Percentiles rank a stretch among this genome's conserved stretches.
These are phyloP conservation scores for Rhinogobius similis DNA, from an alignment of 2,113 vertebrate genomes.

Conservation along the genomic window DNA sequence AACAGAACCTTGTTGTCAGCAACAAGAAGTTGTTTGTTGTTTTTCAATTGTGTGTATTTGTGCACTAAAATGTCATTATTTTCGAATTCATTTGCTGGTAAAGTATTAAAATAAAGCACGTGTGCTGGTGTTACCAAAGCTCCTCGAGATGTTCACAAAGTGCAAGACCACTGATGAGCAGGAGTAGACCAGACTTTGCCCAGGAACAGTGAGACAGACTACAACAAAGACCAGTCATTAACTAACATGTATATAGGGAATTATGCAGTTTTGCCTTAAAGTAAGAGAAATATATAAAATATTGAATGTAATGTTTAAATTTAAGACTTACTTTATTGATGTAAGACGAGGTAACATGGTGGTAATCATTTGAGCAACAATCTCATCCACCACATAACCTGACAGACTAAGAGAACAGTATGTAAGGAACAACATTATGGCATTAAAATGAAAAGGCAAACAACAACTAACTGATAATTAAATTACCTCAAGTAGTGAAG, in stretches of 20 bases:
- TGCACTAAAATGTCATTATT: neutral
- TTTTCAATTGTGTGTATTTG: neutral
- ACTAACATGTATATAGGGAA: neutral
- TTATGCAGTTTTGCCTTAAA: neutral
- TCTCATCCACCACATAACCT: constrained; percentile 63
- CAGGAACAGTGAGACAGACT: constrained; percentile 69
- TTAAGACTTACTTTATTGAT: constrained; percentile 73
- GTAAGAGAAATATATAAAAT: too few species aligned
- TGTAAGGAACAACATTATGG: neutral
- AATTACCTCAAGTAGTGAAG: constrained; percentile 84
- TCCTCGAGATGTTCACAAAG: constrained; percentile 53
- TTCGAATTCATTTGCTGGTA: too few species aligned
- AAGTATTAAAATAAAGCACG: neutral
- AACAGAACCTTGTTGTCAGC: neutral
- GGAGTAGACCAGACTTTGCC: constrained; percentile 35
- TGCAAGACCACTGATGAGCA: constrained; percentile 51
- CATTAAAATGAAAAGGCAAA: neutral
- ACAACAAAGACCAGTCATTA: neutral
- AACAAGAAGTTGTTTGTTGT: neutral
- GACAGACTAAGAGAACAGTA: constrained; percentile 73
- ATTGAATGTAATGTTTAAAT: too few species aligned
- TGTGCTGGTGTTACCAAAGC: constrained; percentile 59
- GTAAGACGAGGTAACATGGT: constrained; percentile 55
- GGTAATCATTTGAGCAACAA: constrained; percentile 50
- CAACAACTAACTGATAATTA: neutral